These are phyloP conservation scores for Pachycephala philippinensis DNA, from an alignment of 2,113 vertebrate species.

Conservation along the genomic window DNA sequence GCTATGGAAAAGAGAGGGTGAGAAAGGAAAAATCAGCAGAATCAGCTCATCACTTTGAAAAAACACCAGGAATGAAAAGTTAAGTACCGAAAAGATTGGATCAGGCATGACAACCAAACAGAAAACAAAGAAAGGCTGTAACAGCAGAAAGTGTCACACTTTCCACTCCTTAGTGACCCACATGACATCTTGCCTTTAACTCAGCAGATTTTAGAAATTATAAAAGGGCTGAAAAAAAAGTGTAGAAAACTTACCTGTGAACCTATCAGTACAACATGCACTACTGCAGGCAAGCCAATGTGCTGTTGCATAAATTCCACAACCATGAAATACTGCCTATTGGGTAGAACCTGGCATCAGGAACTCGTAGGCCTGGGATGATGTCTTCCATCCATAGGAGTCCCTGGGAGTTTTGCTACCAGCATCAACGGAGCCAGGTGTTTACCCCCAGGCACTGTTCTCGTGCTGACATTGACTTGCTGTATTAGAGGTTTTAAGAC, in stretches of 20 bases:
- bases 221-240: neutral
- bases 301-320: neutral
- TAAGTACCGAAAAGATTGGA: neutral
- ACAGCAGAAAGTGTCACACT: neutral
- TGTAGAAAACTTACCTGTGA: neutral
- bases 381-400: neutral
- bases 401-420: neutral
- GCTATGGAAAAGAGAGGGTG: neutral
- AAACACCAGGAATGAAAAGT: neutral
- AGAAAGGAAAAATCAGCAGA: neutral
- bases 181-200: neutral
- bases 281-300: neutral
- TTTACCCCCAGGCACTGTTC: neutral
- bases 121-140: neutral
- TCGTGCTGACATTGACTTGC: constrained; percentile 1
- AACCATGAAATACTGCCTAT: neutral
- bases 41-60: neutral
- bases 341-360: neutral
- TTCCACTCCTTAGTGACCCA: neutral
- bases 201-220: neutral
- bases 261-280: neutral
- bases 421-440: neutral
- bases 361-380: neutral
- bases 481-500: neutral
- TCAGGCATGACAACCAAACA: neutral